A percentile compares a stretch with the other conserved stretches of the same genome.
These are phyloP conservation scores for Brachionus rotundiformis DNA, from an alignment of 1,140 invertebrate species.

Conservation along the genomic window DNA sequence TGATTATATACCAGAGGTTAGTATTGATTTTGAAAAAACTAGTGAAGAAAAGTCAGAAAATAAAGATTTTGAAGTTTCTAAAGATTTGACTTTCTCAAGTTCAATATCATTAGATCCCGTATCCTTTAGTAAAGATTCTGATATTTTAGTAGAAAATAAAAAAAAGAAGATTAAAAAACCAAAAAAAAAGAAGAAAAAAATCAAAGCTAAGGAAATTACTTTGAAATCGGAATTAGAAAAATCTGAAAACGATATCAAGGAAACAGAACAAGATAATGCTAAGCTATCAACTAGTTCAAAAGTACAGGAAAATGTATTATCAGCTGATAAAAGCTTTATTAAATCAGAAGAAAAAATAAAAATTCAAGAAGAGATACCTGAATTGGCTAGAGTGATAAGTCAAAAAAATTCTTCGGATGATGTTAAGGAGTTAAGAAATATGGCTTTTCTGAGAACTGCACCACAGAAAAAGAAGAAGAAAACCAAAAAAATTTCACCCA, in stretches of 20 bases:
- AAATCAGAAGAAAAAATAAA: neutral
- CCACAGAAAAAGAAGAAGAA: constrained; percentile 31
- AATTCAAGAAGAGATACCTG: neutral
- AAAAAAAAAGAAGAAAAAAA: constrained; percentile 33
- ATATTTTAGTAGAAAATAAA: constrained; percentile 11
- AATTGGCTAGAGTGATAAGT: neutral
- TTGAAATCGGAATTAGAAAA: neutral
- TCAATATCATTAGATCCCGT: constrained; percentile 1
- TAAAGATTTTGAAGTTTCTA: neutral
- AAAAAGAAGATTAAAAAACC: neutral
- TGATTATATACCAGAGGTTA: neutral
- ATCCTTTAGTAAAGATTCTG: constrained; percentile 2
- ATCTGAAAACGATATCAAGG: neutral
- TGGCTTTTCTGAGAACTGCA: neutral
- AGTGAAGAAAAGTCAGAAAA: neutral
- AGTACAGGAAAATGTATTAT: neutral
- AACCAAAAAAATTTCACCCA: neutral
- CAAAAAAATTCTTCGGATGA: neutral
- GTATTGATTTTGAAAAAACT: neutral
- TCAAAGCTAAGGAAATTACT: neutral
- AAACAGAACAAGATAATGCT: neutral
- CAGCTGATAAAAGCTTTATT: neutral
- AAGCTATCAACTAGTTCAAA: too few relatives aligned
- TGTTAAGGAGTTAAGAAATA: constrained; percentile 17
- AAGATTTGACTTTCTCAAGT: neutral